Evolutionary conservation across 1,140 invertebrate genomes (phyloP), one percentile per base, ranked within the genome.

Genomic region (Orchestia grillus): DNA sequence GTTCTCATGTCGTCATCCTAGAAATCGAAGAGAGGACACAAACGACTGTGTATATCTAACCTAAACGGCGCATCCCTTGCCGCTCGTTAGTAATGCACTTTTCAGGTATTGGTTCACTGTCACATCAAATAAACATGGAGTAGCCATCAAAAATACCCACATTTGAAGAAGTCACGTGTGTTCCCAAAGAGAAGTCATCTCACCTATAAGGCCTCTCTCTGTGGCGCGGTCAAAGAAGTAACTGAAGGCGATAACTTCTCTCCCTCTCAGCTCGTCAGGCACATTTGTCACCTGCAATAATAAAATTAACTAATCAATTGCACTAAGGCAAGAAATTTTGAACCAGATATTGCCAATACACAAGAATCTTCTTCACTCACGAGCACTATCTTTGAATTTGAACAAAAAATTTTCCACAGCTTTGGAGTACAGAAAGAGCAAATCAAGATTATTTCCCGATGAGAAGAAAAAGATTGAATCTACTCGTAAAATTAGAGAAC

Each of bases 201-300:
- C 47, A 97, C 96, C 96, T 96, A 98, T 98, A 44, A 99, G 97
- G 19, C 98, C 98, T 96, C 98, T 98, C 97, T 99, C 99, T 0
- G 98, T 98, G 43, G 99, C 99, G 95, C 99, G 98, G 97, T 99
- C 99, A 97, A 98, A 99, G 97, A 99, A 99, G 97, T 99, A 99
- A 96, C 99, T 99, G 97, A 99, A 99, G 16, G 99, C 98, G 88
- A 96, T 96, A 28, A 97, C 96, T 45, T 97, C 96, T 95, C 97
- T 96, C 23, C n/a, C n/a, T 87, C 91, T 57, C 53, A 97, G 90
- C 96, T 97, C 97, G 4, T 96, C 47, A 41, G 97, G 97, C 43
- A 96, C 95, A 96, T 97, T 87, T 96, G 95, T 40, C 90, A 45
- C 23, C 96, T 96, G 41, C 92, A 95, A 87, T 19, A 94, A 96